phyloP scores from a whole-genome alignment of 2,797 vertebrate genomes.

The Semotilus atromaculatus region DNA sequence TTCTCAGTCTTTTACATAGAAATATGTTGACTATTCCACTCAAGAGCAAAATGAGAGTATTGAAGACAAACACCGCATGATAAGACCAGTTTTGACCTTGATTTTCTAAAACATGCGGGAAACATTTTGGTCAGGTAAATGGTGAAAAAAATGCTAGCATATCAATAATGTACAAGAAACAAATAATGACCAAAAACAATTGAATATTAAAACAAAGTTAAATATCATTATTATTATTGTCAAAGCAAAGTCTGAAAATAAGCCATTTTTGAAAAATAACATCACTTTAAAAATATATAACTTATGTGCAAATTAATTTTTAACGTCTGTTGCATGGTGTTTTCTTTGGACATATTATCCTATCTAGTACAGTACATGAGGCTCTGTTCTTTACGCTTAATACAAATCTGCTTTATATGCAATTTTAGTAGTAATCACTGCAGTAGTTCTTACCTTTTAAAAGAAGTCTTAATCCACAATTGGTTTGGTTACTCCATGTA shows the following conservation, averaged over 20 bases:
- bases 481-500: rapidly evolving
- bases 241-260: background rate
- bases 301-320: background rate
- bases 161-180: background rate
- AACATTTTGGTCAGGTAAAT: background rate
- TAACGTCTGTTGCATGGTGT: background rate
- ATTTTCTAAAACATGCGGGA: background rate
- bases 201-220: background rate
- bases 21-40: slow-evolving; percentile 10
- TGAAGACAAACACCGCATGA: background rate
- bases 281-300: background rate
- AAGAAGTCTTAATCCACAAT: background rate
- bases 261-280: background rate
- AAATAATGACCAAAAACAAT: too few species aligned
- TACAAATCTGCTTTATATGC: background rate
- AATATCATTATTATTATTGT: background rate
- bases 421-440: background rate
- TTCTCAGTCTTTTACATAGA: slow-evolving; percentile 16
- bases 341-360: background rate
- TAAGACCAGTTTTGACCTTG: background rate
- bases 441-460: background rate
- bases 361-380: background rate
- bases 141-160: background rate
- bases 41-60: background rate
- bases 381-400: background rate